Percentiles rank a stretch among this genome's conserved stretches.
Conservation (phyloP, 2,888 invertebrate genomes). For the Macrophya alboannulata region DNA sequence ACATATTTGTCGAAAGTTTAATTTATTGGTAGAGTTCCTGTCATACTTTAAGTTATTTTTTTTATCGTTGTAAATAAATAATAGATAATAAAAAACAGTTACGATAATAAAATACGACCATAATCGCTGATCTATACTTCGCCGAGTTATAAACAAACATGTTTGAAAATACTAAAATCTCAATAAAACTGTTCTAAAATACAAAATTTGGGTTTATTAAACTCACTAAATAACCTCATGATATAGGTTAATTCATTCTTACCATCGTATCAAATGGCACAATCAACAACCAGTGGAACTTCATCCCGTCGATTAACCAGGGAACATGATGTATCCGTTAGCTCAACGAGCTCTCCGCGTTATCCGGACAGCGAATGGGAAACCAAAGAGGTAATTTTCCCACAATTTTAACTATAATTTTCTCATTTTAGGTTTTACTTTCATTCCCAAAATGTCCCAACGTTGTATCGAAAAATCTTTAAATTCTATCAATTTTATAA, state of each 20-base stretch:
- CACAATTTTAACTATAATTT: background rate
- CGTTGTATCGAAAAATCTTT: too few species aligned
- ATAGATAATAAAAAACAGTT: background rate
- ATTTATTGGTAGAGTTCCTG: constrained; percentile 51
- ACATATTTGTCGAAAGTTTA: background rate
- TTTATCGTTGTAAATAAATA: constrained; percentile 47
- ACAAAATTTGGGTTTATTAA: constrained; percentile 7
- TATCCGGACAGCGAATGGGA: constrained; percentile 90
- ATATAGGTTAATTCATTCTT: constrained; percentile 34
- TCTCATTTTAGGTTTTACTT: background rate
- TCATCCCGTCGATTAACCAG: constrained; percentile 84
- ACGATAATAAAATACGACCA: background rate
- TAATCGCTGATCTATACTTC: background rate
- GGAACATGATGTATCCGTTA: constrained; percentile 84
- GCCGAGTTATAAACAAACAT: constrained; percentile 1
- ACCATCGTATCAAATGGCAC: constrained; percentile 81
- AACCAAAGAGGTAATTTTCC: constrained; percentile 85
- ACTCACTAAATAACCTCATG: constrained; percentile 18
- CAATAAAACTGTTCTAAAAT: background rate
- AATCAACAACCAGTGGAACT: constrained; percentile 84
- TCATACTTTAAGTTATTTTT: constrained; percentile 51
- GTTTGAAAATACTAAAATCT: background rate
- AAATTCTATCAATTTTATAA: background rate
- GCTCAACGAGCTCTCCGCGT: constrained; percentile 82
- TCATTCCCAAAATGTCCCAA: background rate